Conservation (phyloP, 2,113 vertebrate genomes). For the Odocoileus virginianus region DNA sequence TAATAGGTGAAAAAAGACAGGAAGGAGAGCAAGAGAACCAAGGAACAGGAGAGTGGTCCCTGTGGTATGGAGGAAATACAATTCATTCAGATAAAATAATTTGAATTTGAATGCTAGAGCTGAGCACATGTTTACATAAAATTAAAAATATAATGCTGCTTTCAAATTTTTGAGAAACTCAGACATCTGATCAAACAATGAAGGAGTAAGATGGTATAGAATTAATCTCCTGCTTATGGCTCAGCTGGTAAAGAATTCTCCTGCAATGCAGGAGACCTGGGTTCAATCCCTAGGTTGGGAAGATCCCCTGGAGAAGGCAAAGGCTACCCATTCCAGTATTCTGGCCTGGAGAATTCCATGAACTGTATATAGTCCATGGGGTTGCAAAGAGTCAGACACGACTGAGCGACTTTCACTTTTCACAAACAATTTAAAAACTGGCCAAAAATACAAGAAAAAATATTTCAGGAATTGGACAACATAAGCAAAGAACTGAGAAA, state of each 20-base stretch:
- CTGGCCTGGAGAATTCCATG: not conserved
- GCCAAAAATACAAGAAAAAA: not conserved
- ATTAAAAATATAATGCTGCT: not conserved
- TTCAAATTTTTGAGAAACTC: not conserved
- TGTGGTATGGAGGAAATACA: not conserved
- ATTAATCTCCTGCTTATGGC: not conserved
- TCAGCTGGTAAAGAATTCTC: not conserved
- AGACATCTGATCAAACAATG: not conserved
- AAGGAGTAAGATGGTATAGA: not conserved
- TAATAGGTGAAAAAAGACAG: not conserved
- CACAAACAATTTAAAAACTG: not conserved
- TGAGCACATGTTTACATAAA: not conserved
- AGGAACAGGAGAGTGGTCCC: not conserved
- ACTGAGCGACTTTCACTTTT: not conserved
- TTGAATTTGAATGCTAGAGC: not conserved
- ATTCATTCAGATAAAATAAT: not conserved
- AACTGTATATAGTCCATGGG: not conserved
- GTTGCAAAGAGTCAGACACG: not conserved
- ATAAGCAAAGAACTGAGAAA: not conserved
- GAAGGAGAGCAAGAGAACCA: not conserved
- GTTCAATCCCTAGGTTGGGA: not conserved
- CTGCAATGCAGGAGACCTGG: not conserved
- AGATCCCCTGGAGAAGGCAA: not conserved
- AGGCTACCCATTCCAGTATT: not conserved
- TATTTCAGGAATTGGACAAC: not conserved